Evolutionary conservation across 2,113 vertebrate genomes (phyloP).

Genomic region (Phalacrocorax brasilianus): DNA sequence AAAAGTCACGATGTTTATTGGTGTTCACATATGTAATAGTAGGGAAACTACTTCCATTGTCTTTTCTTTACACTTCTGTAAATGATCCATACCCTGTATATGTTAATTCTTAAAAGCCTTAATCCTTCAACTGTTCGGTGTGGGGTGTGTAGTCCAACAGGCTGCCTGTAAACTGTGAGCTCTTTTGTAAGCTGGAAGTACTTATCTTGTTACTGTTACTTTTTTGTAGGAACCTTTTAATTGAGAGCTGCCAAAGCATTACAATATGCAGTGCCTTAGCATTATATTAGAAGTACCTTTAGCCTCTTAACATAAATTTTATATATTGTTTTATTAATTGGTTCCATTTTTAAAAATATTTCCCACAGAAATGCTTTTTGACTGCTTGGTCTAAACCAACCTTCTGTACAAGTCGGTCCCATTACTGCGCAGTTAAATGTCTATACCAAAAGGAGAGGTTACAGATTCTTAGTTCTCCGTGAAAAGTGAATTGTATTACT

Average conservation of each 20-base stretch:
- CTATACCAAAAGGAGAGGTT: slow-evolving; percentile 78
- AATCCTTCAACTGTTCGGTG: slow-evolving; percentile 74
- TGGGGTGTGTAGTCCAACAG: slow-evolving; percentile 85
- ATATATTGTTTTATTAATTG: slow-evolving; percentile 60
- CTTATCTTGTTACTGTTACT: slow-evolving; percentile 82
- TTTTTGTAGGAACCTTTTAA: slow-evolving; percentile 84
- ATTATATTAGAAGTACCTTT: slow-evolving; percentile 74
- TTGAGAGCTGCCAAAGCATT: slow-evolving; percentile 96
- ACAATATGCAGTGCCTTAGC: slow-evolving; percentile 97
- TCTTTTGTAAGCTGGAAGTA: slow-evolving; percentile 89
- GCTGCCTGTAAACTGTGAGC: slow-evolving; percentile 93
- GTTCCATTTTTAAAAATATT: slow-evolving; percentile 51
- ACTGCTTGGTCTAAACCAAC: slow-evolving; percentile 56
- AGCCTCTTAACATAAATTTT: slow-evolving; percentile 66
- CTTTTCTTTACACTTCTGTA: slow-evolving; percentile 72
- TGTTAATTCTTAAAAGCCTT: slow-evolving; percentile 88
- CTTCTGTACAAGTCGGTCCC: slow-evolving; percentile 46
- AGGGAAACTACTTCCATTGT: slow-evolving; percentile 60
- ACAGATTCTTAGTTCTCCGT: slow-evolving; percentile 63
- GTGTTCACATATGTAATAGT: slow-evolving; percentile 62
- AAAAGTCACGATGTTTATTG: slow-evolving; percentile 61
- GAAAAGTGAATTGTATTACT: slow-evolving; percentile 75
- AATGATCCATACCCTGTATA: slow-evolving; percentile 74
- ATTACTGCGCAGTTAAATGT: slow-evolving; percentile 41
- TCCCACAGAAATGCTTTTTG: slow-evolving; percentile 49